These are phyloP conservation scores for Rhagium mordax DNA, from an alignment of 2,888 invertebrate species.

Conservation along the genomic window DNA sequence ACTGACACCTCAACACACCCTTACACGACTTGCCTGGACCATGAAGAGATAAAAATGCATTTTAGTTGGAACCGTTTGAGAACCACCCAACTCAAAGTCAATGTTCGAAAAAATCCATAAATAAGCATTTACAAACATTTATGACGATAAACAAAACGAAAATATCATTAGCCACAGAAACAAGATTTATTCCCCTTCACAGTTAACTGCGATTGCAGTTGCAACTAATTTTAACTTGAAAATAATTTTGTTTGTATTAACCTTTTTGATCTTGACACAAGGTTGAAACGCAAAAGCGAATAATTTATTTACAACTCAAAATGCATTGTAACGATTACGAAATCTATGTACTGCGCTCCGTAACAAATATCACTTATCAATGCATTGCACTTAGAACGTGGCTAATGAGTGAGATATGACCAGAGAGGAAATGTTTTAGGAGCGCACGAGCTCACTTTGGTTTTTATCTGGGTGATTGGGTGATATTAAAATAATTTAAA, in stretches of 20 bases:
- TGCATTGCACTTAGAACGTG: neutral
- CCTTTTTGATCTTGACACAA: slow-evolving; percentile 8
- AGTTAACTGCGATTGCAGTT: neutral
- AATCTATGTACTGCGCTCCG: neutral
- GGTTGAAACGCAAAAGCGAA: slow-evolving; percentile 4
- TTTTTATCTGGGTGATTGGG: no score
- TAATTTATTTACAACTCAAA: neutral
- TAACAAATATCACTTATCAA: neutral
- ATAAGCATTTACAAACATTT: no score
- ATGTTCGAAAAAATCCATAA: no score
- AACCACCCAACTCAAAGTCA: no score
- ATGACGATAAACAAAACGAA: neutral
- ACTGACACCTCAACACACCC: neutral
- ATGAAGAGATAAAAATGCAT: no score
- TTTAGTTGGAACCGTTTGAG: no score
- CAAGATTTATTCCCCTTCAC: neutral
- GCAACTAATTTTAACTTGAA: neutral
- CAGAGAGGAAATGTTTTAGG: no score
- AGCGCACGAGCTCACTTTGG: no score
- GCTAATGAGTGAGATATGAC: no score
- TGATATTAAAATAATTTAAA: no score
- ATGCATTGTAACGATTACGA: slow-evolving; percentile 1
- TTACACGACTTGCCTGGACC: no score
- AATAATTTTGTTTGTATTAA: neutral
- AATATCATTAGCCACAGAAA: neutral